phyloP scores from a whole-genome alignment of 2,797 vertebrate genomes.

The Lithobates pipiens region DNA sequence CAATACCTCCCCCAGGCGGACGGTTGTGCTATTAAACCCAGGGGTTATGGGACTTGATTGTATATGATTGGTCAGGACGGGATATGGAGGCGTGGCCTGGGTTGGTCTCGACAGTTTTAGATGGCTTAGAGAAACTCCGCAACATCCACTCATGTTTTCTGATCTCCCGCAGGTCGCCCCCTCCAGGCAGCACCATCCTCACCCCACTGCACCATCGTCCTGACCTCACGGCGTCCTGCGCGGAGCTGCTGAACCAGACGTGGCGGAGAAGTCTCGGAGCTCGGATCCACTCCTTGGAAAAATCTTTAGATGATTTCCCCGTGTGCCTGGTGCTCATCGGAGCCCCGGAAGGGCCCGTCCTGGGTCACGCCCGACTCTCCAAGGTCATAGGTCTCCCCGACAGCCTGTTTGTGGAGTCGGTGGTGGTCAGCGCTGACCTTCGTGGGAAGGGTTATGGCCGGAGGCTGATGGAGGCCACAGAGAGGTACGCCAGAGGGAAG shows the following conservation, averaged over 20 bases:
- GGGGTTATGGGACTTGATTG: too few relatives aligned
- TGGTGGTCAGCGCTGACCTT: conserved; percentile 84
- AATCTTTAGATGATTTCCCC: conserved; percentile 87
- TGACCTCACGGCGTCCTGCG: conserved; percentile 87
- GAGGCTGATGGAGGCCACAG: conserved; percentile 87
- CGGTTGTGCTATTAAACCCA: too few relatives aligned
- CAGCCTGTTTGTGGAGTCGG: conserved; percentile 90
- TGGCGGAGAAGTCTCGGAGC: conserved; percentile 89
- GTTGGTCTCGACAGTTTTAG: too few relatives aligned
- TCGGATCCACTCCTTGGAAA: conserved; percentile 85
- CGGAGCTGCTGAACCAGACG: conserved; percentile 87
- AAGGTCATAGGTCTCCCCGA: conserved; percentile 76
- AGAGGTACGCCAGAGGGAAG: conserved; percentile 81
- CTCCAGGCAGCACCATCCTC: conserved; percentile 68
- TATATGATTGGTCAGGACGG: too few relatives aligned
- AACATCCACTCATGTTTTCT: neutral
- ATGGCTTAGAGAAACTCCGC: too few relatives aligned
- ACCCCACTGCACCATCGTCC: conserved; percentile 87
- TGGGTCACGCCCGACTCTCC: conserved; percentile 89
- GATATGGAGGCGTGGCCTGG: too few relatives aligned
- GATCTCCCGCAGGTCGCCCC: conserved; percentile 62
- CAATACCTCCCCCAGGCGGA: too few relatives aligned
- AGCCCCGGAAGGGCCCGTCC: conserved; percentile 67
- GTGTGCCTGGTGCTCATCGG: conserved; percentile 85
- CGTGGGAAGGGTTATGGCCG: conserved; percentile 90